These are phyloP conservation scores for Prenolepis imparis DNA, from an alignment of 2,888 invertebrate genomes.

Conservation along the genomic window DNA sequence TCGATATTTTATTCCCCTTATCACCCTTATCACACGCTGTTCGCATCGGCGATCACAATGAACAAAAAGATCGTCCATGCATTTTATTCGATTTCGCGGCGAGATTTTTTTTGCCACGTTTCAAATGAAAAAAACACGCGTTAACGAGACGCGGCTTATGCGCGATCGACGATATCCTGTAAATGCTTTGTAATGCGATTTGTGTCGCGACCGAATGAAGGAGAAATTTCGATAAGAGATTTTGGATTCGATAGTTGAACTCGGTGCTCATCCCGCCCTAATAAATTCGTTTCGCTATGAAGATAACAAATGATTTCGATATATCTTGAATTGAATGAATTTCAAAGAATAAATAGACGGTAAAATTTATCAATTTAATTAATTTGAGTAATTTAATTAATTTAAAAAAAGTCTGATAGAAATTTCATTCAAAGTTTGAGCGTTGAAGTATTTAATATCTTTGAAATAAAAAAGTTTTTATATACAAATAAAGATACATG, in stretches of 20 bases:
- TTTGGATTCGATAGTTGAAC: background rate
- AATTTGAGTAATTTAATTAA: background rate
- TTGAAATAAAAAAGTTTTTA: too few species aligned
- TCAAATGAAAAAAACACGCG: conserved; percentile 36
- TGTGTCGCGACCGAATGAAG: background rate
- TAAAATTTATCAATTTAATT: background rate
- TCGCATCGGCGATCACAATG: conserved; percentile 39
- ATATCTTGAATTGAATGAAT: too few species aligned
- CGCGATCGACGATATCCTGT: background rate
- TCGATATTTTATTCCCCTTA: conserved; percentile 49
- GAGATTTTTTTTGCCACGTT: conserved; percentile 51
- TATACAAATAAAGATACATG: too few species aligned
- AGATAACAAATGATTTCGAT: background rate
- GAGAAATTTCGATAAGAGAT: conserved; percentile 1
- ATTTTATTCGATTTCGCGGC: conserved; percentile 58
- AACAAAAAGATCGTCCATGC: conserved; percentile 71
- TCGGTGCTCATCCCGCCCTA: background rate
- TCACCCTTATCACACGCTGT: conserved; percentile 28
- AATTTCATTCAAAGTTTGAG: background rate
- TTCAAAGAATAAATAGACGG: background rate
- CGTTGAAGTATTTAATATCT: background rate
- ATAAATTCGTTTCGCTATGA: background rate
- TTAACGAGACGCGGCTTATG: background rate
- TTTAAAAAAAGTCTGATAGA: background rate
- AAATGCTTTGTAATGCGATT: conserved; percentile 9